Evolutionary conservation across 2,888 invertebrate species (phyloP).

Genomic region (Autographa pulchrina): DNA sequence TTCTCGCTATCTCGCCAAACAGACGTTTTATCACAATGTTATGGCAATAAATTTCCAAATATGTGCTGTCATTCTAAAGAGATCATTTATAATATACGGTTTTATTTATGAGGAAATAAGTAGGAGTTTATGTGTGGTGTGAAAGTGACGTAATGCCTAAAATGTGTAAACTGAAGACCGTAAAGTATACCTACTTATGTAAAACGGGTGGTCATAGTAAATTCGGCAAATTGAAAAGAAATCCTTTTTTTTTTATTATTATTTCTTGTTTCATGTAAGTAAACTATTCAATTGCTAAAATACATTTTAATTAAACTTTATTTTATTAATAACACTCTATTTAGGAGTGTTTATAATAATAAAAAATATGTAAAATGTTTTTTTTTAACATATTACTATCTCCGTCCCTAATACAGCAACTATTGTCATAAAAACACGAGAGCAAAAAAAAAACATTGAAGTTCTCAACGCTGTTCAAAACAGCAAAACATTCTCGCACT

Average conservation of each 20-base stretch:
- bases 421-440: conserved; percentile 42
- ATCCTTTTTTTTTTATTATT: no score
- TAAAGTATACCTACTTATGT: no score
- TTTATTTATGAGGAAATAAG: conserved; percentile 12
- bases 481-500: conserved; percentile 69
- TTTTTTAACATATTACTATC: no score
- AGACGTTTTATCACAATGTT: conserved; percentile 65
- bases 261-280: no score
- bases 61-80: conserved; percentile 45
- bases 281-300: no score
- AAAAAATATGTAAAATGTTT: no score
- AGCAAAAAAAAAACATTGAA: conserved; percentile 53
- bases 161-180: no score
- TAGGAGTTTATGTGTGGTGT: background rate
- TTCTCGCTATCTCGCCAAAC: conserved; percentile 66
- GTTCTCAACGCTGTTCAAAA: conserved; percentile 65
- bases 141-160: background rate
- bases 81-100: conserved; percentile 35
- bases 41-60: conserved; percentile 64
- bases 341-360: no score
- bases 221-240: no score
- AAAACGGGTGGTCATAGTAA: no score
- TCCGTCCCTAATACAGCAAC: conserved; percentile 10
- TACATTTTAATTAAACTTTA: no score
- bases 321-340: no score